Conservation (phyloP, 1,140 invertebrate genomes). For the Pogonus chalceus region DNA sequence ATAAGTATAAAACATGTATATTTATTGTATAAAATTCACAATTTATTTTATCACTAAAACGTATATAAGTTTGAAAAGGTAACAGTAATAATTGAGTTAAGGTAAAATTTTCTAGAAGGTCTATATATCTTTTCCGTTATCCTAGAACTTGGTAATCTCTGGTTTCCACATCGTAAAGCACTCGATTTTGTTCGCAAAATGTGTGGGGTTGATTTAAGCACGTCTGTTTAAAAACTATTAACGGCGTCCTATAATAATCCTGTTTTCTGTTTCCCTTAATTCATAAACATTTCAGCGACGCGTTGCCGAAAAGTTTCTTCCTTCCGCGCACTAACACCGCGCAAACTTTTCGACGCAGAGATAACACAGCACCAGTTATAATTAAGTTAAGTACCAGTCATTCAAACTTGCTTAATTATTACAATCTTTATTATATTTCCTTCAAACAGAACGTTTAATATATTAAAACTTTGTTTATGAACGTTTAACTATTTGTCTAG, state of each 20-base stretch:
- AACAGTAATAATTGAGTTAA: too few relatives aligned
- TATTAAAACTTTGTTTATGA: not conserved
- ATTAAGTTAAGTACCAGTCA: slow-evolving; percentile 3
- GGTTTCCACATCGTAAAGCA: not conserved
- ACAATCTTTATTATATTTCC: slow-evolving; percentile 1
- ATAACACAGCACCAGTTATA: not conserved
- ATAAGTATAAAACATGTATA: too few relatives aligned
- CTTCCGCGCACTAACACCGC: not conserved
- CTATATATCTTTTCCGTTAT: too few relatives aligned
- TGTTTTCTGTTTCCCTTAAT: not conserved
- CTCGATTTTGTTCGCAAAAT: not conserved
- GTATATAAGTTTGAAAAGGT: too few relatives aligned
- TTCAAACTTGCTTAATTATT: not conserved
- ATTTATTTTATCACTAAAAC: too few relatives aligned
- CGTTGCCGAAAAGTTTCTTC: too few relatives aligned
- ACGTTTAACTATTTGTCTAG: not conserved
- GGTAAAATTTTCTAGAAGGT: too few relatives aligned
- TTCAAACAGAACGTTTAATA: not conserved
- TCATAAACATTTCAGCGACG: not conserved
- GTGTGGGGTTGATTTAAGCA: not conserved
- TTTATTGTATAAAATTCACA: too few relatives aligned
- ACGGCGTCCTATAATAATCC: not conserved
- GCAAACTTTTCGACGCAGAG: not conserved
- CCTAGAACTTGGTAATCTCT: not conserved
- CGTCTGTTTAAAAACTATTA: not conserved